Evolutionary conservation across 1,140 invertebrate species (phyloP), one percentile per base, ranked within the genome.

Genomic region (Theocolax elegans): DNA sequence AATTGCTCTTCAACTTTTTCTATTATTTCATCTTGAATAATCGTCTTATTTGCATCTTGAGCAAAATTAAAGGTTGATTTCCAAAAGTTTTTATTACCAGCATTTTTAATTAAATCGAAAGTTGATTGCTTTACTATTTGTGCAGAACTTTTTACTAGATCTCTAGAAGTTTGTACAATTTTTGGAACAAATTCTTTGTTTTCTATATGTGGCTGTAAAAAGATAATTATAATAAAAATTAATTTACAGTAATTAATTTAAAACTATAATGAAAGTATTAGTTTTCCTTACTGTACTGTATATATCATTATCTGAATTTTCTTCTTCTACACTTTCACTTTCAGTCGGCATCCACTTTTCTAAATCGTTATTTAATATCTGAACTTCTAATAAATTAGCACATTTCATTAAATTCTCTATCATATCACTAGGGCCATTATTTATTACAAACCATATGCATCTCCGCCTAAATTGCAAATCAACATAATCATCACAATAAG

Each of bases 381-480:
- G 80, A 58, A 82, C 77, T 72, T 86, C 79, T 49, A 85, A 70
- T 44, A 83, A 62, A 77, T 86, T 82, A 67, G 85, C 83, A 3
- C 85, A 84, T 73, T 86, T 85, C n/a, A 90, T 78, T 9, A 88
- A 83, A 21, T 84, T 82, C 76, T 88, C 85, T 1, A 90, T 80
- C 72, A 87, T 84, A 72, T 89, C 87, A 53, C 80, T 78, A 17
- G 85, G 80, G 72, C 89, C 90, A 74, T 89, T 84, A 54, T 86
- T 87, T 67, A 90, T 75, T 3, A 87, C 85, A 81, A 89, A 90
- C 69, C 86, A 87, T 62, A 90, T 76, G 72, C 89, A 82, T 21
- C 77, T 79, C 73, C 82, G 83, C 75, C 86, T 87, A 67, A 87
- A 82, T 73, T 80, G 71, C n/a, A 89, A 80, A 76, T 90, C 85